These are phyloP conservation scores for Chionomys nivalis DNA, from an alignment of 2,113 vertebrate genomes.

Conservation along the genomic window DNA sequence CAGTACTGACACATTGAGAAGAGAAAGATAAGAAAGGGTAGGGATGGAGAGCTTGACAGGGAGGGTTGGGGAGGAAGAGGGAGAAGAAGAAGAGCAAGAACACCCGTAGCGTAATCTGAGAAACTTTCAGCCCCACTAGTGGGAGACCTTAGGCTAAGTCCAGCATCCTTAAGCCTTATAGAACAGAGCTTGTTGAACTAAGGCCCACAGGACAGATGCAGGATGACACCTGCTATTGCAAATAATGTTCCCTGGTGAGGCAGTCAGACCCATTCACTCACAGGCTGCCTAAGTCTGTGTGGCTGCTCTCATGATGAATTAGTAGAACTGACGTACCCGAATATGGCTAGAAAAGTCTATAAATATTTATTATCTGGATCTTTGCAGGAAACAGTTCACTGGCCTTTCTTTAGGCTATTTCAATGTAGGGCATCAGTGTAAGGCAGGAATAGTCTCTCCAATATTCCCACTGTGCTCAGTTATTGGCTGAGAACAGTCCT, in stretches of 20 bases:
- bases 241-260: constrained; percentile 3
- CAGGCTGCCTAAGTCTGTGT: not conserved
- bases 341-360: not conserved
- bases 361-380: not conserved
- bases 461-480: too few species aligned
- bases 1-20: not conserved
- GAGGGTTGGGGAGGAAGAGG: not conserved
- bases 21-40: not conserved
- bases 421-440: not conserved
- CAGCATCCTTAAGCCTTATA: not conserved
- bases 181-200: not conserved
- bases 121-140: not conserved
- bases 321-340: not conserved
- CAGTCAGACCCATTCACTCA: not conserved
- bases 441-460: not conserved
- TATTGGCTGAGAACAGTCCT: not conserved
- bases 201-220: not conserved
- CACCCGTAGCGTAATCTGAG: not conserved
- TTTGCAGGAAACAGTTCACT: not conserved
- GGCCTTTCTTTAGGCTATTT: not conserved
- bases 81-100: not conserved
- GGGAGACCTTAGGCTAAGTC: not conserved
- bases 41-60: not conserved
- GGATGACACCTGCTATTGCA: not conserved
- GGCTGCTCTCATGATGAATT: not conserved